Evolutionary conservation across 2,888 invertebrate genomes (phyloP).

Genomic region (Drosophila paranaensis): DNA sequence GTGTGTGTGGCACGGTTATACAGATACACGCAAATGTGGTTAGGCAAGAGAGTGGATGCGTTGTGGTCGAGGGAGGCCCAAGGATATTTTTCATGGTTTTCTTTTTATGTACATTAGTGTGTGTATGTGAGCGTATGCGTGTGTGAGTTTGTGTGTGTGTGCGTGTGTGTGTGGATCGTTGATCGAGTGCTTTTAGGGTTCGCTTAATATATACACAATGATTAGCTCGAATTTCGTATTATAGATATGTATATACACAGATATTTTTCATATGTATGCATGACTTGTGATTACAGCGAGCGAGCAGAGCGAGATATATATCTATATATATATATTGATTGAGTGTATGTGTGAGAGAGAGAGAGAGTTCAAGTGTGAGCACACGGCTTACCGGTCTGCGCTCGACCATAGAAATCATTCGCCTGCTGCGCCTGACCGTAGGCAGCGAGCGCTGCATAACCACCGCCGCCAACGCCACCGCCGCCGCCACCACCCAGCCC

Average conservation of each 20-base stretch:
- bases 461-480: conserved; percentile 46
- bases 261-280: conserved; percentile 19
- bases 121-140: neutral
- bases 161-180: conserved; percentile 18
- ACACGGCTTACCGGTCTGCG: conserved; percentile 85
- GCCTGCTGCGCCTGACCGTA: conserved; percentile 75
- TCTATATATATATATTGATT: conserved; percentile 16
- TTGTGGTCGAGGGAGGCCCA: conserved; percentile 7
- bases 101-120: conserved; percentile 30
- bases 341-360: conserved; percentile 25
- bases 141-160: neutral
- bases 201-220: conserved; percentile 56
- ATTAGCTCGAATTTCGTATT: conserved; percentile 32
- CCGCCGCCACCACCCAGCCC: conserved; percentile 77
- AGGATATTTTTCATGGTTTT: conserved; percentile 7
- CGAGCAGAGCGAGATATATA: conserved; percentile 19
- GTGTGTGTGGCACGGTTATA: conserved; percentile 37
- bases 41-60: conserved; percentile 26
- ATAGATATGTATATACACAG: conserved; percentile 18
- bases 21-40: conserved; percentile 57
- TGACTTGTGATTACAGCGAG: conserved; percentile 43
- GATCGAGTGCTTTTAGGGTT: conserved; percentile 7
- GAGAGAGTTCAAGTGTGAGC: conserved; percentile 52
- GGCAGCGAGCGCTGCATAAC: conserved; percentile 70
- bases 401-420: conserved; percentile 85